These are phyloP conservation scores for Calephelis perditalis DNA, from an alignment of 2,888 invertebrate species.

Conservation along the genomic window DNA sequence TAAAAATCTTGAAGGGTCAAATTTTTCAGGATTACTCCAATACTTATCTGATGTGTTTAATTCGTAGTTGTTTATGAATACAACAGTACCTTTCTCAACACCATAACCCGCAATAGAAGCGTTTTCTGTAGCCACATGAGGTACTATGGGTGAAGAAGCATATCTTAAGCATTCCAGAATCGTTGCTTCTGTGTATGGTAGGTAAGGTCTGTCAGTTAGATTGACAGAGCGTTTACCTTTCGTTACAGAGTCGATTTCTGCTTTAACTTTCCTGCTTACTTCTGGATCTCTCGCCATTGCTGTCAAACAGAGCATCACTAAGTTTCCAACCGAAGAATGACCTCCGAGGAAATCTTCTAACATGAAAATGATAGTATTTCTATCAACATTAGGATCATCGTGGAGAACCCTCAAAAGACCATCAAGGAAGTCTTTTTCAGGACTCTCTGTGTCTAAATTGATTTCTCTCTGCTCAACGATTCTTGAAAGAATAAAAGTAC, in stretches of 20 bases:
- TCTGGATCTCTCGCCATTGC: conserved; percentile 82
- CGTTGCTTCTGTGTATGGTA: conserved; percentile 90
- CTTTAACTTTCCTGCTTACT: conserved; percentile 80
- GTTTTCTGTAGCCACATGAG: conserved; percentile 90
- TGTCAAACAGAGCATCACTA: conserved; percentile 87
- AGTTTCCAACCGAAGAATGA: conserved; percentile 91
- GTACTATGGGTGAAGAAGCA: conserved; percentile 92
- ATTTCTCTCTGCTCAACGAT: conserved; percentile 80
- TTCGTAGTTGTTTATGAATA: conserved; percentile 91
- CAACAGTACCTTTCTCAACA: conserved; percentile 86
- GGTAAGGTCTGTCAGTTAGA: conserved; percentile 80
- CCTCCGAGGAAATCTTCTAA: conserved; percentile 93
- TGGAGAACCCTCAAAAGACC: conserved; percentile 84
- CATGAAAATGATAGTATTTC: conserved; percentile 89
- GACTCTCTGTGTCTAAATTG: conserved; percentile 76
- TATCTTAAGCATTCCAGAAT: conserved; percentile 88
- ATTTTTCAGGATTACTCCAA: conserved; percentile 85
- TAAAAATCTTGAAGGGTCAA: conserved; percentile 87
- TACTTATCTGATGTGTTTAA: conserved; percentile 85
- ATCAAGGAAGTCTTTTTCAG: conserved; percentile 88
- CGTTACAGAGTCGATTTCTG: conserved; percentile 82
- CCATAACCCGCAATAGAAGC: conserved; percentile 84
- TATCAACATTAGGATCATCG: conserved; percentile 82
- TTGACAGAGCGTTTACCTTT: conserved; percentile 76
- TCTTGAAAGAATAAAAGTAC: conserved; percentile 84